Evolutionary conservation across 1,140 invertebrate species (phyloP), one percentile per base, ranked within the genome.

Genomic region (Choristoneura fumiferana): DNA sequence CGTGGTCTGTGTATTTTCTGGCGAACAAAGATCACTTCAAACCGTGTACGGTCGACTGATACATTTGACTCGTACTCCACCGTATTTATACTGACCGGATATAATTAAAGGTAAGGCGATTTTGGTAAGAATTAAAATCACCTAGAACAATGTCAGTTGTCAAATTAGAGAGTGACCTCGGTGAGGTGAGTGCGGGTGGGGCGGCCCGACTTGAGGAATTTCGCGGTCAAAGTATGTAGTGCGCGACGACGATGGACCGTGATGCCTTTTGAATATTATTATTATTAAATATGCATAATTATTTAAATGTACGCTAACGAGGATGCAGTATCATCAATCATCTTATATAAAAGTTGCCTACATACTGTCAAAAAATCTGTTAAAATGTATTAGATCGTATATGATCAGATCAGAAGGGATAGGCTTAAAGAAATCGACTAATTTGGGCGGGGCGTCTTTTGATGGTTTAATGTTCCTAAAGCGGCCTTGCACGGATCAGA

Each of bases 91-190:
- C 78, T 73, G 68, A 73, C 75, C 76, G 83, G 83, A 82, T 61
- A 78, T 84, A 76, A 81, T 84, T 86, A 82, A 84, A 84, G 74
- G 77, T 82, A 81, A 79, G 71, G 76, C 69, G 58, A 85, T 79
- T 84, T 86, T 76, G 73, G 80, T 67, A 60, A 64, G 71, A 76
- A 81, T 78, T 74, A 75, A 80, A 78, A 70, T 68, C 62, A 65
- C 68, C 60, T 85, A 81, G 78, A 84, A 86, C 84, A 87, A 86
- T 86, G 81, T 86, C 78, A 80, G 78, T 73, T 84, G 77, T 84
- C 77, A 81, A 81, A 82, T 78, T 77, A 76, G 69, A 73, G 76
- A 64, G 59, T 79, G 81, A 82, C 84, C 83, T 88, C 76, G 81
- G 62, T 12, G 54, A 49, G 81, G 62, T 12, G 54, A 49, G 43